Evolutionary conservation across 2,888 invertebrate genomes (phyloP).

Genomic region (Nymphalis urticae): DNA sequence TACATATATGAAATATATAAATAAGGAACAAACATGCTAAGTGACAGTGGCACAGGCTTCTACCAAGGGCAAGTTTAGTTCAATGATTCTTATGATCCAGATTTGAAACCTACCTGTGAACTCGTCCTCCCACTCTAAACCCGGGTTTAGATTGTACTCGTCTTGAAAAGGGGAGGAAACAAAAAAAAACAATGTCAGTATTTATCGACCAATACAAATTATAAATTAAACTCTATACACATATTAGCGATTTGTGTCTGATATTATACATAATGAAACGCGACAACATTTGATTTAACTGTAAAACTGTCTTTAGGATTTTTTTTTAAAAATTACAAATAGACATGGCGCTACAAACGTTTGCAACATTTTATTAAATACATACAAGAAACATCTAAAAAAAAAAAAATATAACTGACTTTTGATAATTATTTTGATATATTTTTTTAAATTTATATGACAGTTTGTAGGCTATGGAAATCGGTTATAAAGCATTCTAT

Average conservation of each 20-base stretch:
- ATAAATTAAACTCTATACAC: slow-evolving; percentile 73
- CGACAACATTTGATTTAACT: slow-evolving; percentile 50
- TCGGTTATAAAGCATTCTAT: neutral
- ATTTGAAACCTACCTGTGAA: slow-evolving; percentile 96
- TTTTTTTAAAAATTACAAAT: neutral
- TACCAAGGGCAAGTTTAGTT: slow-evolving; percentile 74
- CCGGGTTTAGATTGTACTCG: slow-evolving; percentile 99
- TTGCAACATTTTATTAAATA: neutral
- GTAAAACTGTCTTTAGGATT: slow-evolving; percentile 46
- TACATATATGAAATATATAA: slow-evolving; percentile 58
- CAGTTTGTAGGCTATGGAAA: neutral
- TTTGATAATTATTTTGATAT: no score
- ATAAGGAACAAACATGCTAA: slow-evolving; percentile 74
- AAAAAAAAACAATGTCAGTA: slow-evolving; percentile 81
- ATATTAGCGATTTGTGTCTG: slow-evolving; percentile 73
- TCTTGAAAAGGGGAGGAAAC: slow-evolving; percentile 90
- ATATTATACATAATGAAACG: slow-evolving; percentile 72
- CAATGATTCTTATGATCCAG: slow-evolving; percentile 73
- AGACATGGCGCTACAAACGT: slow-evolving; percentile 23
- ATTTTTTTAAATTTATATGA: neutral
- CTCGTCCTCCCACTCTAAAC: slow-evolving; percentile 99
- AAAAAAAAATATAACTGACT: neutral
- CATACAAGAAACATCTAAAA: neutral
- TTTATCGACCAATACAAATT: slow-evolving; percentile 72
- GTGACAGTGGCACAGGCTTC: slow-evolving; percentile 77